phyloP scores from a whole-genome alignment of 2,113 vertebrate species.

The Dromaius novaehollandiae region DNA sequence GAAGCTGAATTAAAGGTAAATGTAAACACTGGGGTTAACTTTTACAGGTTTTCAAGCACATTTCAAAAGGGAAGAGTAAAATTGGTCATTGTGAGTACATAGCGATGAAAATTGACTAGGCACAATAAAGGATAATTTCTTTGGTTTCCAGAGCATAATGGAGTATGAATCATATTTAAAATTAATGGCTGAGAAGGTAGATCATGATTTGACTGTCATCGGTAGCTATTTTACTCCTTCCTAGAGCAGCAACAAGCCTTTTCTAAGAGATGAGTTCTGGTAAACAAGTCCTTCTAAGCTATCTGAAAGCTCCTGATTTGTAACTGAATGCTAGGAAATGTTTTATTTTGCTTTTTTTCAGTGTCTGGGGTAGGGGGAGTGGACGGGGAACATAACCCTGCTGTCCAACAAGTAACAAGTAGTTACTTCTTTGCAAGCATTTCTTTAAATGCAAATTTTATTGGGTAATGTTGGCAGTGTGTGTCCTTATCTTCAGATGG shows the following conservation, averaged over 20 bases:
- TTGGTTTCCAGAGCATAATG: constrained; percentile 77
- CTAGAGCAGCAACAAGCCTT: constrained; percentile 69
- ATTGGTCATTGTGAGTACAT: constrained; percentile 72
- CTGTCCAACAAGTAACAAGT: constrained; percentile 24
- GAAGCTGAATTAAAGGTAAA: constrained; percentile 73
- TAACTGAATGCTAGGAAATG: constrained; percentile 47
- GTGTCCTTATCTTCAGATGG: not conserved
- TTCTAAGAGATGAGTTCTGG: constrained; percentile 68
- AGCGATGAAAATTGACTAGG: constrained; percentile 76
- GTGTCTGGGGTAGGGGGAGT: not conserved
- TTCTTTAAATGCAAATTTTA: not conserved
- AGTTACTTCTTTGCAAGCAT: constrained; percentile 8
- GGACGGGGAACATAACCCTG: not conserved
- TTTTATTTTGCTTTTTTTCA: constrained; percentile 56
- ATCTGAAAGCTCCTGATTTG: constrained; percentile 69
- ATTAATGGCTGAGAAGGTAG: constrained; percentile 79
- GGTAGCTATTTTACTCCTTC: constrained; percentile 78
- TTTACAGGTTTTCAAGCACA: constrained; percentile 56
- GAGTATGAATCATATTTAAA: constrained; percentile 81
- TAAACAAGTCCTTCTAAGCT: constrained; percentile 65
- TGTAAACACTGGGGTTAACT: constrained; percentile 69
- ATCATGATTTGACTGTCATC: constrained; percentile 80
- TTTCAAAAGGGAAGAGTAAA: constrained; percentile 68
- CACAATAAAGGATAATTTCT: constrained; percentile 80
- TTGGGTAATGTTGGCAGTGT: rapidly evolving